These are phyloP conservation scores for Drosophila carrolli DNA, from an alignment of 1,140 invertebrate genomes.

Conservation along the genomic window DNA sequence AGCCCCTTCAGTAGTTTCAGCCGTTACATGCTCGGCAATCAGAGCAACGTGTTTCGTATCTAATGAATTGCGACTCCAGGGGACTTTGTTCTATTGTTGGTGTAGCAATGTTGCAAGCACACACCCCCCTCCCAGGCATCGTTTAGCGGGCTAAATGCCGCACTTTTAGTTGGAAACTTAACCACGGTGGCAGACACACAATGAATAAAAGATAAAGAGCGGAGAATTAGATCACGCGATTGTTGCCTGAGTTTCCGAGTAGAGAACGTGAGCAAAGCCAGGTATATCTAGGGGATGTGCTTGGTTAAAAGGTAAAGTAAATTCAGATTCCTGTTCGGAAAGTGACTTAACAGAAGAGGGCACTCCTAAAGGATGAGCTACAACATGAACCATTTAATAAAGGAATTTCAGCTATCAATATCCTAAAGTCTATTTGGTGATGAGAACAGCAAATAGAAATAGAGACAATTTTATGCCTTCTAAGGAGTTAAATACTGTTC, in stretches of 20 bases:
- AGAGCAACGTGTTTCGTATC: slow-evolving; percentile 61
- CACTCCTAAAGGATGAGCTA: slow-evolving; percentile 8
- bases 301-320: background rate
- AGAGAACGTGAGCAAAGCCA: slow-evolving; percentile 11
- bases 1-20: slow-evolving; percentile 45
- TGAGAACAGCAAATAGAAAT: background rate
- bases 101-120: slow-evolving; percentile 4
- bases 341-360: slow-evolving; percentile 16
- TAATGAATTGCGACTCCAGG: slow-evolving; percentile 57
- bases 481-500: too few relatives aligned
- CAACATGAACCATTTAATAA: slow-evolving; percentile 17
- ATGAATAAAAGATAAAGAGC: slow-evolving; percentile 49
- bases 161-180: slow-evolving; percentile 37
- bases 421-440: background rate
- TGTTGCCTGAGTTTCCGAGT: slow-evolving; percentile 16
- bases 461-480: too few relatives aligned
- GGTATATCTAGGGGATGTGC: slow-evolving; percentile 23
- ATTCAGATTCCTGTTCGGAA: slow-evolving; percentile 12
- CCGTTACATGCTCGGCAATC: slow-evolving; percentile 54
- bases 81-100: slow-evolving; percentile 26
- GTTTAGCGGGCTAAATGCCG: slow-evolving; percentile 47
- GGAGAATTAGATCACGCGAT: slow-evolving; percentile 43
- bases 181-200: slow-evolving; percentile 20
- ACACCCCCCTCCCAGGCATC: slow-evolving; percentile 12
- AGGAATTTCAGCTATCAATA: background rate